Evolutionary conservation across 2,797 vertebrate genomes (phyloP), one percentile per base, ranked within the genome.

Genomic region (Champsocephalus gunnari): DNA sequence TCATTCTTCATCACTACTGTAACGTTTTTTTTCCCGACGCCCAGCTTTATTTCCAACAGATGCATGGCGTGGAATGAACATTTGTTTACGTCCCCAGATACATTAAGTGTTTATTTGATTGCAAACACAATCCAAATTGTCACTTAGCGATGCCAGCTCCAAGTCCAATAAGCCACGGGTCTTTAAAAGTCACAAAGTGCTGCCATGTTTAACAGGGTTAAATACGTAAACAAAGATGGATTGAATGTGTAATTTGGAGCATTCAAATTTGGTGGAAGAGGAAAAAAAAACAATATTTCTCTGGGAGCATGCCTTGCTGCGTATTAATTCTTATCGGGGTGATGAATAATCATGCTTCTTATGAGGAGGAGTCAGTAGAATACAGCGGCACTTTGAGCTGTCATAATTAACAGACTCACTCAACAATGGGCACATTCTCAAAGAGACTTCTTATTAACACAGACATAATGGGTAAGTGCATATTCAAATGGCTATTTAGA

Each of bases 281-380:
- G 50, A 51, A 58, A 79, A 75, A 79, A 74, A 82, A 91, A 90
- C 79, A 89, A 75, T 81, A 83, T 88, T 92, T 91, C 84, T 90
- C 34, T 13, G 84, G 81, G 85, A 87, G 87, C 71, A 45, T 17
- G 77, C 89, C 81, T 81, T 77, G 80, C 85, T 88, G 93, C 92
- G 94, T 94, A 94, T 93, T 94, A 94, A 95, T 93, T 93, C 82
- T 91, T 91, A 92, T 95, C 92, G 64, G 81, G 87, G 87, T 81
- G 89, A 93, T 94, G 94, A 95, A 94, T 93, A 93, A 93, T 92
- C 87, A 89, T 69, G 84, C 86, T 80, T 83, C 87, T 90, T 86
- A 73, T 81, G 91, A 90, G 86, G 83, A 89, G 87, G 87, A 89
- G 89, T 92, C 90, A 65, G 88, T 88, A 86, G 87, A 91, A 93